These are phyloP conservation scores for Tortrix viridana DNA, from an alignment of 2,888 invertebrate genomes.

Conservation along the genomic window DNA sequence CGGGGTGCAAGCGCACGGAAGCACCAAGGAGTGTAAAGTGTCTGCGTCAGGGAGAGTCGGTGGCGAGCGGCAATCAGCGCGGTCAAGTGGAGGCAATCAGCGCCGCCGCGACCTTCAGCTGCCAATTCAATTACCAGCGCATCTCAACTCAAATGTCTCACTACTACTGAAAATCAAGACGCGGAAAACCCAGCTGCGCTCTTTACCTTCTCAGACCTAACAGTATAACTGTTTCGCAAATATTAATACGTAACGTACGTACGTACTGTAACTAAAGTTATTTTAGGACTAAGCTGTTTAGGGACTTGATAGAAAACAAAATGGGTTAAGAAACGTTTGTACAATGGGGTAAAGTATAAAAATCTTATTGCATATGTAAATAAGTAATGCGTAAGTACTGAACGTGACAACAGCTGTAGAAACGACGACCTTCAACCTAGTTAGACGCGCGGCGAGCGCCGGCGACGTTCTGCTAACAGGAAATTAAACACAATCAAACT, in stretches of 20 bases:
- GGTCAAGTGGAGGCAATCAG: constrained; percentile 60
- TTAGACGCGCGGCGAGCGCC: constrained; percentile 3
- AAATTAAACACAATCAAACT: constrained; percentile 12
- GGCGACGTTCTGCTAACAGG: constrained; percentile 7
- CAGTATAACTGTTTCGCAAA: no score
- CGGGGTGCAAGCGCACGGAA: background rate
- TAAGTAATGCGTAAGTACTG: background rate
- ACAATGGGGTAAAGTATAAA: no score
- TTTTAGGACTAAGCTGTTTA: no score
- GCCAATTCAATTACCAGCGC: constrained; percentile 25
- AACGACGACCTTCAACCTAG: constrained; percentile 12
- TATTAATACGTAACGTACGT: no score
- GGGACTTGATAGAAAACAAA: no score
- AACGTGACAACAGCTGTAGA: background rate
- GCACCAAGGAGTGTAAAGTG: background rate
- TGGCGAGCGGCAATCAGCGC: constrained; percentile 22
- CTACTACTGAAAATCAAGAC: background rate
- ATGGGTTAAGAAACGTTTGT: no score
- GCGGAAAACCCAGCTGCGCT: background rate
- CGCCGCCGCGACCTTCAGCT: constrained; percentile 37
- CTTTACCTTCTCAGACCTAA: no score
- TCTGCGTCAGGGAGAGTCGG: background rate
- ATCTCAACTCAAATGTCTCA: constrained; percentile 5
- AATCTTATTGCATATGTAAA: no score
- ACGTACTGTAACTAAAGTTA: no score